Conservation (phyloP, 2,888 invertebrate genomes). For the Drosophila parthenogenetica region DNA sequence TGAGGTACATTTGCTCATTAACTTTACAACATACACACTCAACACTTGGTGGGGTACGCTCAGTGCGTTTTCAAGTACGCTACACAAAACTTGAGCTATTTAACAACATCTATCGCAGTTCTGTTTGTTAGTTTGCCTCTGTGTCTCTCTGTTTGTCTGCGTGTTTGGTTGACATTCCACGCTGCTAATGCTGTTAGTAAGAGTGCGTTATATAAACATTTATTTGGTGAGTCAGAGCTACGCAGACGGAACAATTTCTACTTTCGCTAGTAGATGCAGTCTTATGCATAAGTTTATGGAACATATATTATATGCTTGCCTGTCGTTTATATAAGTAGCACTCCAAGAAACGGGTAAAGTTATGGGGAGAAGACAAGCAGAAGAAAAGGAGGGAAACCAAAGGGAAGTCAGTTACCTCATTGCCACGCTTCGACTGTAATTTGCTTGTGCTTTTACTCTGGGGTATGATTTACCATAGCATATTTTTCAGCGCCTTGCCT, state of each 20-base stretch:
- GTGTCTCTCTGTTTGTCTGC: slow-evolving; percentile 12
- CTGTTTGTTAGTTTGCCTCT: neutral
- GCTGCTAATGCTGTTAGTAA: slow-evolving; percentile 50
- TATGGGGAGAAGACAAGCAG: neutral
- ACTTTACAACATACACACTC: slow-evolving; percentile 68
- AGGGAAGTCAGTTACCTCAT: neutral
- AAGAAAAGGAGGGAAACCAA: neutral
- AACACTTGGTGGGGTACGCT: slow-evolving; percentile 57
- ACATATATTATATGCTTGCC: slow-evolving; percentile 48
- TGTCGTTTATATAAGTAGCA: slow-evolving; percentile 37
- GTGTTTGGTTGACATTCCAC: slow-evolving; percentile 35
- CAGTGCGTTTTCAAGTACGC: slow-evolving; percentile 53
- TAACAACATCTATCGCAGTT: slow-evolving; percentile 67
- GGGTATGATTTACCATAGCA: slow-evolving; percentile 69
- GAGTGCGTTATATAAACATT: slow-evolving; percentile 70
- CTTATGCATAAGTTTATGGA: slow-evolving; percentile 42
- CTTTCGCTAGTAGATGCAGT: slow-evolving; percentile 11
- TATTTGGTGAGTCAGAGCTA: slow-evolving; percentile 53
- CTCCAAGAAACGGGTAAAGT: slow-evolving; percentile 3
- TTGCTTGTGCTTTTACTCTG: slow-evolving; percentile 58
- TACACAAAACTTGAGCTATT: slow-evolving; percentile 75
- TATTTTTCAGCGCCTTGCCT: slow-evolving; percentile 59
- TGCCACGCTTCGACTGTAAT: slow-evolving; percentile 52
- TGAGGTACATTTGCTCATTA: slow-evolving; percentile 60
- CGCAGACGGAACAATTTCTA: slow-evolving; percentile 22